Evolutionary conservation across 2,888 invertebrate species (phyloP).

Genomic region (Drosophila trichaetosa): DNA sequence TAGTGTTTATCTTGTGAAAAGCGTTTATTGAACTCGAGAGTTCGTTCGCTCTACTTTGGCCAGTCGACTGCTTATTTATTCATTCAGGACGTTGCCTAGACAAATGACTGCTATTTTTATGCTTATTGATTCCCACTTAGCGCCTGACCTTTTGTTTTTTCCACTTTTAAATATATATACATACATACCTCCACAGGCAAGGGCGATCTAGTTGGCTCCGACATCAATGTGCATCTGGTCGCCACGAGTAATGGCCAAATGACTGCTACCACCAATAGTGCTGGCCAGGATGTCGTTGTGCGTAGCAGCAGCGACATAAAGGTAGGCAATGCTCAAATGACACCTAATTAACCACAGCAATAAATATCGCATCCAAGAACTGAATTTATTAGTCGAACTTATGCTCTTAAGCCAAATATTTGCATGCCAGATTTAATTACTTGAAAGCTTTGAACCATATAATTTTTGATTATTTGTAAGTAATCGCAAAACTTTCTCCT

Average conservation of each 20-base stretch:
- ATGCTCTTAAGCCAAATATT: neutral
- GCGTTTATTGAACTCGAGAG: slow-evolving; percentile 71
- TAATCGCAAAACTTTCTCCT: neutral
- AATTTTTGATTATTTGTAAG: neutral
- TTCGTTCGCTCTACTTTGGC: slow-evolving; percentile 65
- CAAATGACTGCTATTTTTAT: slow-evolving; percentile 78
- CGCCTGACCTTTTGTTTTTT: slow-evolving; percentile 61
- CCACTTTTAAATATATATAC: slow-evolving; percentile 9
- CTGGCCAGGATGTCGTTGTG: slow-evolving; percentile 90
- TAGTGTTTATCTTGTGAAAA: slow-evolving; percentile 20
- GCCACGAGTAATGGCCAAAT: slow-evolving; percentile 88
- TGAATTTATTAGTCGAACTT: neutral
- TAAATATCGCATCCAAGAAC: neutral
- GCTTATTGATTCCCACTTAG: slow-evolving; percentile 70
- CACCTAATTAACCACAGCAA: neutral
- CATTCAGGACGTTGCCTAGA: slow-evolving; percentile 72
- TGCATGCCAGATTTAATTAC: neutral
- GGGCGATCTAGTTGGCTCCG: slow-evolving; percentile 97
- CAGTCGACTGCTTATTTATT: slow-evolving; percentile 64
- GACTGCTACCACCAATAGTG: slow-evolving; percentile 87
- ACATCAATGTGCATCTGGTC: slow-evolving; percentile 93
- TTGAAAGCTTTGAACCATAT: neutral
- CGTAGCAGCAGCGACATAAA: slow-evolving; percentile 97
- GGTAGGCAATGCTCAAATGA: slow-evolving; percentile 82
- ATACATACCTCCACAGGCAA: slow-evolving; percentile 88